Evolutionary conservation across 2,888 invertebrate species (phyloP), one percentile per base, ranked within the genome.

Genomic region (Drosophila sordidula): DNA sequence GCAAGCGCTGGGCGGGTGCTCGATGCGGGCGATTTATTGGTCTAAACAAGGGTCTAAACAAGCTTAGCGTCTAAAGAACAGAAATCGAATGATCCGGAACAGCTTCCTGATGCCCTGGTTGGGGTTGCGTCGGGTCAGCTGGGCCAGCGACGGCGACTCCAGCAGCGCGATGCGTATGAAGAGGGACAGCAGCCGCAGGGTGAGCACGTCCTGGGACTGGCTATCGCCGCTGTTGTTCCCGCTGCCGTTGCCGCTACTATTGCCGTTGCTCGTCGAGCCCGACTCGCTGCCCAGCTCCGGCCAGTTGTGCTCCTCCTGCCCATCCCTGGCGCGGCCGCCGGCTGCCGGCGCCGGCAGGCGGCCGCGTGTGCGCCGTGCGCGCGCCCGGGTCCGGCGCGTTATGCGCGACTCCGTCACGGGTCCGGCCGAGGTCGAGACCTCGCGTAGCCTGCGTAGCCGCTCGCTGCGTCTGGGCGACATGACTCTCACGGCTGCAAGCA

Each of bases 401-500:
- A 12, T 14, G 0, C 2, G 5, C 5, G 39, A 0, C 29, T 32
- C 41, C 12, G 3, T 1, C 0, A 2, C 12, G 14, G 45, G n/a
- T 11, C 4, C 12, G 32, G 16, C 32, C 2, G 22, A 12, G 6
- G 12, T 12, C 4, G n/a, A n/a, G 4, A 11, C 12, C 25, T 51
- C 46, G 6, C 62, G 65, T 8, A 11, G 9, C 32, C 18, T 34
- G 3, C 46, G 73, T 38, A 72, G n/a, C 0, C 73, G 67, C 1
- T 56, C 45, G 16, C 74, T 72, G 14, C 72, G 72, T 44, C 74
- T 52, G 2, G 41, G 46, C 18, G 42, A 1, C 45, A 66, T 66
- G 25, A 4, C 34, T 32, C 32, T 12, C 11, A 32, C 11, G 32
- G 32, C 32, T 34, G 34, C 4, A 42, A 44, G 9, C 41, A 41